Evolutionary conservation across 2,888 invertebrate species (phyloP).

Genomic region (Drosophila helvetica): DNA sequence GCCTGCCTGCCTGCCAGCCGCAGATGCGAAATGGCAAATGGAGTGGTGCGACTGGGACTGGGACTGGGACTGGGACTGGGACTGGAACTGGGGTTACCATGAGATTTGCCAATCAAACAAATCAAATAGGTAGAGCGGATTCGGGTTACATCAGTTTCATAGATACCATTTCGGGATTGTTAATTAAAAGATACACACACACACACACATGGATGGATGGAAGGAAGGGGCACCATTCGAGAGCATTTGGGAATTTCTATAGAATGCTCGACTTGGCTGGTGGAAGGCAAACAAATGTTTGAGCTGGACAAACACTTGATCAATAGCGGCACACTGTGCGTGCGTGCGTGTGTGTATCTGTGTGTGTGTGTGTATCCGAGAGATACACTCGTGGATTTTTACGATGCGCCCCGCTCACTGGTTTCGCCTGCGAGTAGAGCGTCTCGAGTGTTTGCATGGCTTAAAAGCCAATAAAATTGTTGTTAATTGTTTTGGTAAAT

Average conservation of each 20-base stretch:
- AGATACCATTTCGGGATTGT: conserved; percentile 20
- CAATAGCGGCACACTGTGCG: conserved; percentile 62
- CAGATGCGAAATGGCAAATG: background rate
- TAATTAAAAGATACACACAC: conserved; percentile 49
- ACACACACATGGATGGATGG: background rate
- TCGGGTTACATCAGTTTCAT: conserved; percentile 38
- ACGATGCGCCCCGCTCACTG: conserved; percentile 41
- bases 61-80: background rate
- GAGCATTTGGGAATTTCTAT: conserved; percentile 36
- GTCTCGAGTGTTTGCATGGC: conserved; percentile 66
- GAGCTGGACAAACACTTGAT: conserved; percentile 68
- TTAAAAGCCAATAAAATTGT: conserved; percentile 78
- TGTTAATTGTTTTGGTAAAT: conserved; percentile 78
- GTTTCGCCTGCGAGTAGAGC: conserved; percentile 21
- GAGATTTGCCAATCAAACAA: conserved; percentile 45
- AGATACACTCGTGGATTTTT: conserved; percentile 39
- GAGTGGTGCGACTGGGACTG: background rate
- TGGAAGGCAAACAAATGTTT: conserved; percentile 54
- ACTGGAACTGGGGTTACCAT: conserved; percentile 6
- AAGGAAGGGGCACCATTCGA: background rate
- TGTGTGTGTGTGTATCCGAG: conserved; percentile 14
- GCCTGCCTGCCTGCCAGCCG: conserved; percentile 12
- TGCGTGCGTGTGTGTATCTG: conserved; percentile 26
- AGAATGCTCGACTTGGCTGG: conserved; percentile 30
- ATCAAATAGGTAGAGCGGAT: conserved; percentile 38